Evolutionary conservation across 1,140 invertebrate genomes (phyloP).

Genomic region (Subanguina moxae): DNA sequence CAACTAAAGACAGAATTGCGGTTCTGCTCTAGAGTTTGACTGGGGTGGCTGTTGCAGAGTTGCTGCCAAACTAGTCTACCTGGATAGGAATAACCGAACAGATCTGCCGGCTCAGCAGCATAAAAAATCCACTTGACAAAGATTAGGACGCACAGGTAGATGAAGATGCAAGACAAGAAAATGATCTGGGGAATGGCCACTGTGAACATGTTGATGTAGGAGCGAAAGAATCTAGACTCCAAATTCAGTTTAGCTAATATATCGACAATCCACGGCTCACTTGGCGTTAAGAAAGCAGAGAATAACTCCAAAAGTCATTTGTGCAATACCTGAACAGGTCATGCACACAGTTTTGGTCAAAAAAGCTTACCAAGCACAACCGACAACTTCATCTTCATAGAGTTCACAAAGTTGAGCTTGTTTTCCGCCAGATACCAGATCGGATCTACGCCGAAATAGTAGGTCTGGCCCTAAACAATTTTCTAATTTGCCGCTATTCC

Average conservation of each 20-base stretch:
- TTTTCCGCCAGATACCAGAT: slow-evolving; percentile 65
- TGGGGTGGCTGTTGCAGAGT: no score
- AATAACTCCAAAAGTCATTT: slow-evolving; percentile 91
- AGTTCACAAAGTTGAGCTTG: slow-evolving; percentile 93
- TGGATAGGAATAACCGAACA: slow-evolving; percentile 45
- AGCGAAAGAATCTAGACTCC: slow-evolving; percentile 44
- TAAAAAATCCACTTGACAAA: slow-evolving; percentile 79
- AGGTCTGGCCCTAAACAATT: slow-evolving; percentile 23
- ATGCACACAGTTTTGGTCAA: no score
- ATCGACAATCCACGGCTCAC: slow-evolving; percentile 63
- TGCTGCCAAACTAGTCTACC: slow-evolving; percentile 55
- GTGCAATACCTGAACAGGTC: slow-evolving; percentile 56
- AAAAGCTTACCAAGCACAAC: slow-evolving; percentile 82
- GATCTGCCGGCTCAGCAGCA: slow-evolving; percentile 65
- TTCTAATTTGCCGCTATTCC: no score
- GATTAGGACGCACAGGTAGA: slow-evolving; percentile 77
- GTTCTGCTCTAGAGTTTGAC: no score
- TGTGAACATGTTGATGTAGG: slow-evolving; percentile 70
- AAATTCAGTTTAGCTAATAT: background rate
- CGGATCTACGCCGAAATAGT: slow-evolving; percentile 54
- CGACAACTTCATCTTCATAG: slow-evolving; percentile 95
- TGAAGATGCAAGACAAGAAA: slow-evolving; percentile 81
- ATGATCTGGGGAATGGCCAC: slow-evolving; percentile 88
- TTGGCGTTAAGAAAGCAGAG: slow-evolving; percentile 83
- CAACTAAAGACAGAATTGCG: no score